These are phyloP conservation scores for Hemiprocne comata DNA, from an alignment of 2,113 vertebrate species.

Conservation along the genomic window DNA sequence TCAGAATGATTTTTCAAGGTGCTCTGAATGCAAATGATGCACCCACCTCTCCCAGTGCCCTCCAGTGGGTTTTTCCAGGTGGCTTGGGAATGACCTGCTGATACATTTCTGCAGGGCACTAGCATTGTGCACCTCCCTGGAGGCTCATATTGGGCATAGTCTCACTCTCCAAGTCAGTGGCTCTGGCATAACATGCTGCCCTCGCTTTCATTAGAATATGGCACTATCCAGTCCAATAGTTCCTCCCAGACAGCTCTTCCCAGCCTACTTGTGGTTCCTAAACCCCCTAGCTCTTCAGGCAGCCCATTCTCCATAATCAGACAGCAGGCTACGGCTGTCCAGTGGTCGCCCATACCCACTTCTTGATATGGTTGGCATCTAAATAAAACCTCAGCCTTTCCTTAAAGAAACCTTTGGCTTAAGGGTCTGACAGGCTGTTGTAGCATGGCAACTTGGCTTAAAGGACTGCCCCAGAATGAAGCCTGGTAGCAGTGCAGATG, in stretches of 20 bases:
- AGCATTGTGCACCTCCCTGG: fast-evolving
- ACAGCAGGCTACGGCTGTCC: background rate
- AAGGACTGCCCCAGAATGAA: background rate
- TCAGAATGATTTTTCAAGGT: background rate
- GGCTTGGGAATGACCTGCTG: background rate
- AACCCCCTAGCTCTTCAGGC: background rate
- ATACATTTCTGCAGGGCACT: background rate
- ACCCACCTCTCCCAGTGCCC: background rate
- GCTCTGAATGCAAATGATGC: background rate
- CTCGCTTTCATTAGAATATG: background rate
- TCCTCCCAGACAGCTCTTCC: background rate
- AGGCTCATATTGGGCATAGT: background rate
- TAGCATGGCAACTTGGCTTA: background rate
- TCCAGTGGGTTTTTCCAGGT: background rate
- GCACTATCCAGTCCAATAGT: background rate
- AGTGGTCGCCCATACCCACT: background rate
- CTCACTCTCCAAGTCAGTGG: background rate
- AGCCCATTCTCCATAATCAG: background rate
- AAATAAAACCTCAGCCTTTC: background rate
- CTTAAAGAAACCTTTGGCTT: background rate
- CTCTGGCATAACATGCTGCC: background rate
- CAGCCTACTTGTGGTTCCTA: background rate
- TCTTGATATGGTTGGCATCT: background rate
- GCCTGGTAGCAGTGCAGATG: background rate
- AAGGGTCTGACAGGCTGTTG: background rate